phyloP scores from a whole-genome alignment of 2,888 invertebrate species.

The Drosophila yooni region DNA sequence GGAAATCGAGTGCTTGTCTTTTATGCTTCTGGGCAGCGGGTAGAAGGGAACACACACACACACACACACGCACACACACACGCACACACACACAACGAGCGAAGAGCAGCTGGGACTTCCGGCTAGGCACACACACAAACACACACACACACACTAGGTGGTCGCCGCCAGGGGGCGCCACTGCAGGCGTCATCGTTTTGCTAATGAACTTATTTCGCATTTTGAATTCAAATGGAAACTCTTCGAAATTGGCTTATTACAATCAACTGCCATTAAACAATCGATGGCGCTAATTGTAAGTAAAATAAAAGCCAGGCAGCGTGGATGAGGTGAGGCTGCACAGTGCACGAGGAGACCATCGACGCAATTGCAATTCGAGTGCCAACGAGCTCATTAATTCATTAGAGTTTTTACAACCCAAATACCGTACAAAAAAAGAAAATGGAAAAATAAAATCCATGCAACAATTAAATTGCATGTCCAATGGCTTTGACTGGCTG shows the following conservation, averaged over 20 bases:
- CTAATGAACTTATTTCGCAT: conserved; percentile 77
- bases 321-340: conserved; percentile 2
- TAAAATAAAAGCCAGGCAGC: conserved; percentile 37
- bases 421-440: conserved; percentile 22
- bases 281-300: conserved; percentile 68
- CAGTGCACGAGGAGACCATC: conserved; percentile 30
- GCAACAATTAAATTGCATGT: conserved; percentile 35
- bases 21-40: conserved; percentile 2
- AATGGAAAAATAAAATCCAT: neutral
- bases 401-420: conserved; percentile 59
- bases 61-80: conserved; percentile 7
- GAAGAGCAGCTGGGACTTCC: conserved; percentile 44
- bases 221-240: conserved; percentile 71
- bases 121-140: conserved; percentile 23
- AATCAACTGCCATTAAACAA: conserved; percentile 74
- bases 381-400: conserved; percentile 67
- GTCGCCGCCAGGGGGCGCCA: conserved; percentile 33
- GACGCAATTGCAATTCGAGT: conserved; percentile 41
- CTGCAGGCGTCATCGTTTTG: conserved; percentile 42
- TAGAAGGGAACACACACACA: neutral
- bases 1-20: conserved; percentile 30
- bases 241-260: conserved; percentile 75
- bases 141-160: conserved; percentile 12
- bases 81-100: neutral
- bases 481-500: conserved; percentile 15